Base-by-base conservation (phyloP, 1,140 invertebrate species). In the Holcopasites calliopsidis region DNA sequence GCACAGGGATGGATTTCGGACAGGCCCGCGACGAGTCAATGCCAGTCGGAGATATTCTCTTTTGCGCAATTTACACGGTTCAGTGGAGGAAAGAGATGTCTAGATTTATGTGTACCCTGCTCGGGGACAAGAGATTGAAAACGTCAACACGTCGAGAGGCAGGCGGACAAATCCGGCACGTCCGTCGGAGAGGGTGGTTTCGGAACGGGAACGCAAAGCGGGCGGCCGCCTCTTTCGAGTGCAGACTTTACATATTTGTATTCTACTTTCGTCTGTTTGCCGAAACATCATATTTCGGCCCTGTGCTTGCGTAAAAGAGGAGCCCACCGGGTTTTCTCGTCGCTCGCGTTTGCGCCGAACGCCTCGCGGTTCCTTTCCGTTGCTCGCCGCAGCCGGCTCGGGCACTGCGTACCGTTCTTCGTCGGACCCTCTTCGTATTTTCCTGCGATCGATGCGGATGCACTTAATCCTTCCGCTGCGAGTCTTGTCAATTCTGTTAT, bases 251-350 rank as follows among this genome's bases (percentile, higher is more conserved):
- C 74, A 86, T 90, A 90, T 90, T 90, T 90, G 88, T 87, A 89
- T 87, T 90, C 84, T 87, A 89, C 88, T 90, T 85, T 85, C 69
- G 83, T 85, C 65, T 88, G 87, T 90, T 90, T 90, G 82, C 82
- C 82, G 88, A 89, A 88, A 88, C 88, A 90, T 88, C 88, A 89
- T 89, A 89, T 89, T 89, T 89, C 88, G 86, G 82, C 83, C 73
- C 60, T 33, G 50, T 70, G 55, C 52, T 57, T 70, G 73, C 77
- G 72, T 64, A 68, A 57, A 71, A 76, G 74, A 70, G 65, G 54
- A 52, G 40, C 33, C 58, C n/a, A n/a, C 60, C 18, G 10, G 55
- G 23, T 68, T 76, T n/a, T n/a, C 16, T 62, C 60, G 62, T 70
- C 77, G 73, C 71, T 79, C 64, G 73, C 73, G 77, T 76, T 79